Conservation (phyloP, 2,888 invertebrate genomes). For the Caenorhabditis afra region DNA sequence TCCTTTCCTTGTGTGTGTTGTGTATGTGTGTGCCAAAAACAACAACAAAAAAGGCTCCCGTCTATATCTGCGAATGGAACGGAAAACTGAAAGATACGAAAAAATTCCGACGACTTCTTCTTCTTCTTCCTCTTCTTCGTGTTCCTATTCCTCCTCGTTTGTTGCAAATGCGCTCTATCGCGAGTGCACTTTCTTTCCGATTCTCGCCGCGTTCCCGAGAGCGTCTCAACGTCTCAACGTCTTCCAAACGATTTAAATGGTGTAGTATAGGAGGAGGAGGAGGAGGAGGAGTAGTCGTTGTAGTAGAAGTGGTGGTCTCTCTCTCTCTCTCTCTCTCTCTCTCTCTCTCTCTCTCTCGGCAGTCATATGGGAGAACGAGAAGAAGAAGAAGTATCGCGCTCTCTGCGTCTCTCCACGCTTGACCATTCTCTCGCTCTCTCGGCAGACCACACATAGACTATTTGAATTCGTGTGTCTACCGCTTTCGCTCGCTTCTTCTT, state of each 20-base stretch:
- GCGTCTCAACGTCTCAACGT: too few species aligned
- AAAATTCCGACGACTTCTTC: too few species aligned
- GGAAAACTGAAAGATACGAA: neutral
- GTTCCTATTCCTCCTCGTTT: too few species aligned
- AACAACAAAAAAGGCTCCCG: conserved; percentile 38
- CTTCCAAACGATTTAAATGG: too few species aligned
- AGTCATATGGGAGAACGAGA: conserved; percentile 23
- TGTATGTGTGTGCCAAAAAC: conserved; percentile 14
- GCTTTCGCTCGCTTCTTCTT: too few species aligned
- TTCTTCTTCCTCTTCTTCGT: neutral
- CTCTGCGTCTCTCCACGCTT: conserved; percentile 26
- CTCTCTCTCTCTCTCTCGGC: conserved; percentile 21
- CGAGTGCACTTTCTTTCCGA: too few species aligned
- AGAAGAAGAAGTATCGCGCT: conserved; percentile 7
- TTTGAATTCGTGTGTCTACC: conserved; percentile 34
- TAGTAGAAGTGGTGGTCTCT: conserved; percentile 29
- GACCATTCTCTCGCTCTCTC: conserved; percentile 21
- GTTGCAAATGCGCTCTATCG: too few species aligned
- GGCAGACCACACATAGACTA: conserved; percentile 26
- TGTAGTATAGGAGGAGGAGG: too few species aligned
- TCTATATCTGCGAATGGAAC: conserved; percentile 4
- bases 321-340: conserved; percentile 23
- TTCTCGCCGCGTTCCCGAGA: too few species aligned
- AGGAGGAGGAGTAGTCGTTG: too few species aligned
- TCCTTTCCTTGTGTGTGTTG: neutral